Percentiles rank a stretch among this genome's conserved stretches.
Evolutionary conservation across 2,797 vertebrate species (phyloP).

Genomic region (Thaleichthys pacificus): DNA sequence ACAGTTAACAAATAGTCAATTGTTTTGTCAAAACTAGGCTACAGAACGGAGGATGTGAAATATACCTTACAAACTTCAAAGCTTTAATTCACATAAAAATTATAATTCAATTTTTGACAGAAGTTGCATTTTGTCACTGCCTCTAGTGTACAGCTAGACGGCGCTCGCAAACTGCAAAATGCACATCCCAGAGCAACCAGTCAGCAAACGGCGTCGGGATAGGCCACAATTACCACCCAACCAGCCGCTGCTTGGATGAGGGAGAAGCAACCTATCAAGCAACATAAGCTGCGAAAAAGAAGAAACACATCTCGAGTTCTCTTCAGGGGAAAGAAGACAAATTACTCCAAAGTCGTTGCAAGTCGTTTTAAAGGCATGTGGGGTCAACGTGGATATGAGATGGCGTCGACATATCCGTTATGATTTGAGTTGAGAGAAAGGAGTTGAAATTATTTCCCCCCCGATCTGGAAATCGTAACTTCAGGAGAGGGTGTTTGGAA

Average conservation of each 20-base stretch:
- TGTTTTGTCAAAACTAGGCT: not conserved
- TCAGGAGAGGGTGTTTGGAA: constrained; percentile 33
- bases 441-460: constrained; percentile 69
- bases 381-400: constrained; percentile 38
- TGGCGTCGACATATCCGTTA: constrained; percentile 74
- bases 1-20: not conserved
- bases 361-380: constrained; percentile 40
- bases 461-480: constrained; percentile 68
- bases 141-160: constrained; percentile 50
- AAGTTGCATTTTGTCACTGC: constrained; percentile 2
- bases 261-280: constrained; percentile 58
- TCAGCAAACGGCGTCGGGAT: constrained; percentile 56
- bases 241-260: constrained; percentile 67
- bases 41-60: too few relatives aligned
- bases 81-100: too few relatives aligned
- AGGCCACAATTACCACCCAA: constrained; percentile 75
- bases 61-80: too few relatives aligned
- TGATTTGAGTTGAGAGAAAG: constrained; percentile 69
- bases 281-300: constrained; percentile 44
- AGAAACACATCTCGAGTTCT: constrained; percentile 41
- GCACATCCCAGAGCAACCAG: constrained; percentile 14
- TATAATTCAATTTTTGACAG: not conserved
- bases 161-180: constrained; percentile 32
- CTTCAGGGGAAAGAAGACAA: constrained; percentile 31
- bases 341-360: constrained; percentile 55